Evolutionary conservation across 23 tunicate species (phyloP).

Genomic region (Phallusia fumigata): DNA sequence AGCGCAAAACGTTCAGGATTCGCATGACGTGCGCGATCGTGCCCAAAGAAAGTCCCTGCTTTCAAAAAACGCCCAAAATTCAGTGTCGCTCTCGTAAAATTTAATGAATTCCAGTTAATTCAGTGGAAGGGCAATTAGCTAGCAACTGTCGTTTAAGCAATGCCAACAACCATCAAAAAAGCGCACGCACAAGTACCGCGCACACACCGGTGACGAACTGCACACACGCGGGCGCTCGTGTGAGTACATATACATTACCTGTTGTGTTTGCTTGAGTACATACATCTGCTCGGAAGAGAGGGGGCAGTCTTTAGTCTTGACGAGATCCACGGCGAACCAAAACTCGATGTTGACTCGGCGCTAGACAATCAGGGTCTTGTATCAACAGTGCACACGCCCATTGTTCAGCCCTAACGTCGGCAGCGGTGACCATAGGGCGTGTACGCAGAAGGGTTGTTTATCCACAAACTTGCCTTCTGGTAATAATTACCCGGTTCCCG

Average conservation of each 20-base stretch:
- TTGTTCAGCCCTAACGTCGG: not conserved
- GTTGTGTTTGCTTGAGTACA: constrained; percentile 2
- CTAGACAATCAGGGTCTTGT: not conserved
- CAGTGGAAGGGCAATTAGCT: not conserved
- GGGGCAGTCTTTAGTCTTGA: not conserved
- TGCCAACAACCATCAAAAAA: not conserved
- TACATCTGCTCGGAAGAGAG: not conserved
- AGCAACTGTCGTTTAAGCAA: not conserved
- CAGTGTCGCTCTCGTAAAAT: not conserved
- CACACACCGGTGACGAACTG: not conserved
- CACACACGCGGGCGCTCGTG: too few species aligned
- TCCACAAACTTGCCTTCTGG: not conserved
- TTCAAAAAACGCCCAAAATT: too few species aligned
- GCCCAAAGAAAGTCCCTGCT: too few species aligned
- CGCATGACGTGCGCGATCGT: too few species aligned
- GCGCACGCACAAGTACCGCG: not conserved
- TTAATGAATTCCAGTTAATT: not conserved
- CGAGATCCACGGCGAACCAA: not conserved
- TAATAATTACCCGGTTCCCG: not conserved
- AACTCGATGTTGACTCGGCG: not conserved
- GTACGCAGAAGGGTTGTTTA: not conserved
- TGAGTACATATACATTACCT: not conserved
- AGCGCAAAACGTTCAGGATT: too few species aligned
- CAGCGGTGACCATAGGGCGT: not conserved
- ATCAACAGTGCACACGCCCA: constrained; percentile 6